Conservation (phyloP, 2,888 invertebrate genomes). For the Keiferia lycopersicella region DNA sequence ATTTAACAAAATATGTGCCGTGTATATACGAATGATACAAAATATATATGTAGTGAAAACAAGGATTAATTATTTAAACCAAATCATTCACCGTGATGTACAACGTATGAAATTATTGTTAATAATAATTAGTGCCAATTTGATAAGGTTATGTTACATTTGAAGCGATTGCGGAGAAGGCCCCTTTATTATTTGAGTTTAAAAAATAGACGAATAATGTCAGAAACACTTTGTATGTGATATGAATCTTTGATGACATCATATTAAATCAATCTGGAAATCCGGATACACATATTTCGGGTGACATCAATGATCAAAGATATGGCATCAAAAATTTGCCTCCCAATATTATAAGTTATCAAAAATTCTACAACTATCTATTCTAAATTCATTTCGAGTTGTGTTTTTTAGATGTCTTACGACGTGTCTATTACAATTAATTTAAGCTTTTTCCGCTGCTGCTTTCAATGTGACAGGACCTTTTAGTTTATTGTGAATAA, state of each 20-base stretch:
- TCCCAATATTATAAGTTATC: no score
- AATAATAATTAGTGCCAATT: conserved; percentile 67
- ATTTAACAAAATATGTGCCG: conserved; percentile 71
- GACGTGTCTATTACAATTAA: not conserved
- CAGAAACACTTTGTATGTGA: no score
- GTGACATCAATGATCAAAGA: no score
- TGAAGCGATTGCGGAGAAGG: not conserved
- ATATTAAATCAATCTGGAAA: no score
- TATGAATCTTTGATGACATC: no score
- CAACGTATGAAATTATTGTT: conserved; percentile 60
- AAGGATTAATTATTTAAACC: conserved; percentile 56
- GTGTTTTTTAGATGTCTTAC: no score
- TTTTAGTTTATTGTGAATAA: conserved; percentile 32
- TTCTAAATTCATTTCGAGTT: no score
- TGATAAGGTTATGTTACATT: conserved; percentile 37
- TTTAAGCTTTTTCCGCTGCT: not conserved
- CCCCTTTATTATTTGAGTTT: not conserved
- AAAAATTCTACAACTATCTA: no score
- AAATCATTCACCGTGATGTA: conserved; percentile 76
- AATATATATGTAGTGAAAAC: conserved; percentile 47
- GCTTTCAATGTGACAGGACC: not conserved
- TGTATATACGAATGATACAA: conserved; percentile 75
- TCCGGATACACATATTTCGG: no score
- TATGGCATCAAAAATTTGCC: no score
- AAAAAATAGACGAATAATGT: no score